Evolutionary conservation across 1,140 invertebrate genomes (phyloP), one percentile per base, ranked within the genome.

Genomic region (Acromyrmex heyeri): DNA sequence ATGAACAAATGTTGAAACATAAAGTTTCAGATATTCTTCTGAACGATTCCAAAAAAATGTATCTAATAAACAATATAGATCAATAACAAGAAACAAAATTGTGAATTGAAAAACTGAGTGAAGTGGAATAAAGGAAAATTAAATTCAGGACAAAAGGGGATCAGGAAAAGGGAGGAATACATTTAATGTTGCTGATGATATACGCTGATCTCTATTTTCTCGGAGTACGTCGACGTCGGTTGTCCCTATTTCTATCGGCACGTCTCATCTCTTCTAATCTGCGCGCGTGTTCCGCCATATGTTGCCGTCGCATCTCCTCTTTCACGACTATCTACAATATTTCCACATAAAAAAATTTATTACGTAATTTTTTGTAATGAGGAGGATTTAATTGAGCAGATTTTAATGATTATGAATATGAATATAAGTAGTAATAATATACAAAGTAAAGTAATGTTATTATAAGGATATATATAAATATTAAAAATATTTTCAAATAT

Each of bases 241-340:
- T 81, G 61, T 95, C 93, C 61, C 94, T 92, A 88, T 89, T 88
- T 91, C 94, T 92, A 81, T 95, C 94, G 34, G 93, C 94, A 89
- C 95, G 95, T 87, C 96, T 96, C 93, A 97, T 96, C 94, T 98
- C 97, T 94, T 97, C 97, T 90, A 97, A 93, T 90, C 97, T 96
- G 69, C 97, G 96, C 92, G 98, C 97, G 90, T 98, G 97, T 94
- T 98, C 98, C 48, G 97, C 97, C 96, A 98, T 97, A 91, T 98
- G 97, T 92, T 98, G 97, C 70, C 97, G 96, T 70, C 98, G 96
- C 95, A 98, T 97, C 93, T 98, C 97, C 95, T 98, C 98, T 94
- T 98, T 98, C 89, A 98, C 96, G 78, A 97, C 97, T 93, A 98
- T 98, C 98, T 98, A 92, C 16, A 95, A 95, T 88, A 7, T 76